These are phyloP conservation scores for Oppia nitens DNA, from an alignment of 1,140 invertebrate species.

Conservation along the genomic window DNA sequence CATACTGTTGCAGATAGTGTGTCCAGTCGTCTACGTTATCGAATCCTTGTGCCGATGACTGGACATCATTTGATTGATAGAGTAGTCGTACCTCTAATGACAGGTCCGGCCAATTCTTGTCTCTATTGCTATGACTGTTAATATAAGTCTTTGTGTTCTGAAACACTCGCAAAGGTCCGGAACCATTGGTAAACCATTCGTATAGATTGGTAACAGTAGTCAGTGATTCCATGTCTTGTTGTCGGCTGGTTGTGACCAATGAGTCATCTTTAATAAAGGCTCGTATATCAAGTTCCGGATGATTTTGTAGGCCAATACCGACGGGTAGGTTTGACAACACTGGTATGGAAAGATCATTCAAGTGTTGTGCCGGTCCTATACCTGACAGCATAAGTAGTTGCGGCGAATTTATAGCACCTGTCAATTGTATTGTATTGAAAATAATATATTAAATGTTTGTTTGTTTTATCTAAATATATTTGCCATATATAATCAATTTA, in stretches of 20 bases:
- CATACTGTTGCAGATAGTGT: neutral
- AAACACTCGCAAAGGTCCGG: slow-evolving; percentile 8
- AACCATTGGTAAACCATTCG: neutral
- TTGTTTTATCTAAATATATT: no score
- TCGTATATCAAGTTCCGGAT: neutral
- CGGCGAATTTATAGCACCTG: slow-evolving; percentile 55
- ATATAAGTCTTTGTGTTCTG: neutral
- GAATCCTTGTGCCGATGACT: neutral
- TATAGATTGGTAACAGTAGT: no score
- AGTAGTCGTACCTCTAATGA: neutral
- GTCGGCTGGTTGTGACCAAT: neutral
- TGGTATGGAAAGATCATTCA: slow-evolving; percentile 16
- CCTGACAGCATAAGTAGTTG: slow-evolving; percentile 28
- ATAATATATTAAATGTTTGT: no score
- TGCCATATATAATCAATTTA: no score
- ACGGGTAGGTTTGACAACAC: slow-evolving; percentile 6
- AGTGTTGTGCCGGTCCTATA: slow-evolving; percentile 26
- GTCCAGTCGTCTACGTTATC: neutral
- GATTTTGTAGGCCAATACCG: slow-evolving; percentile 11
- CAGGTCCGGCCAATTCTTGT: slow-evolving; percentile 46
- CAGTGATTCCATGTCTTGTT: neutral
- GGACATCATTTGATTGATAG: neutral
- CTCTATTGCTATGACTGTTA: slow-evolving; percentile 1
- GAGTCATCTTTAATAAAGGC: neutral
- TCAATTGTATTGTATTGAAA: no score